These are phyloP conservation scores for Diarsia rubi DNA, from an alignment of 2,888 invertebrate species.

Conservation along the genomic window DNA sequence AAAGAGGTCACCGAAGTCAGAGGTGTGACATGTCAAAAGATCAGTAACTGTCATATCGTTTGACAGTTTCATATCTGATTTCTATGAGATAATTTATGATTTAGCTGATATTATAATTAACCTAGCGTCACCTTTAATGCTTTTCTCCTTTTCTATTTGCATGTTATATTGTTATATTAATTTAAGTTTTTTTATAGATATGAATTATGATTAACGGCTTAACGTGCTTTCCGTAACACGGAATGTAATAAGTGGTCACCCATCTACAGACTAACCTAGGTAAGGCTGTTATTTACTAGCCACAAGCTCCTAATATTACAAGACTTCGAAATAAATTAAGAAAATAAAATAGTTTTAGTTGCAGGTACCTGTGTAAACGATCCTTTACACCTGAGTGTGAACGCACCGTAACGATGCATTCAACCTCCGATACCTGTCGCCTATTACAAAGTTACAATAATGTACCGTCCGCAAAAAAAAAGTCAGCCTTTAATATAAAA, in stretches of 20 bases:
- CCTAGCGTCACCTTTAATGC: neutral
- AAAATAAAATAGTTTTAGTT: neutral
- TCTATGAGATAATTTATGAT: neutral
- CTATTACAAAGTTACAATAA: conserved; percentile 57
- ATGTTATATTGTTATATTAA: too few relatives aligned
- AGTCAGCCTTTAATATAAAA: conserved; percentile 37
- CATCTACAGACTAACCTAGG: too few relatives aligned
- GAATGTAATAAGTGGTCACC: too few relatives aligned
- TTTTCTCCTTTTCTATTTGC: too few relatives aligned
- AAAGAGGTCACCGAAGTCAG: neutral
- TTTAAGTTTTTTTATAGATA: too few relatives aligned
- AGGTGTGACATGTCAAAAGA: neutral
- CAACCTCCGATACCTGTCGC: conserved; percentile 57
- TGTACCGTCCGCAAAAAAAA: conserved; percentile 70
- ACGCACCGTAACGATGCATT: conserved; percentile 45
- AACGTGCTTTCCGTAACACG: too few relatives aligned
- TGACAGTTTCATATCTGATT: conserved; percentile 1
- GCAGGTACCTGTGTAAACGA: neutral
- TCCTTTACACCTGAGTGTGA: conserved; percentile 28
- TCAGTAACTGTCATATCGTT: neutral
- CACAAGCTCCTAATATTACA: too few relatives aligned
- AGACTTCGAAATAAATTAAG: too few relatives aligned
- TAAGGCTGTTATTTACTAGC: too few relatives aligned
- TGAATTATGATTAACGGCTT: too few relatives aligned
- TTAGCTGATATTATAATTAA: neutral